phyloP scores from a whole-genome alignment of 1,140 invertebrate species.

The Pomacea maculata region DNA sequence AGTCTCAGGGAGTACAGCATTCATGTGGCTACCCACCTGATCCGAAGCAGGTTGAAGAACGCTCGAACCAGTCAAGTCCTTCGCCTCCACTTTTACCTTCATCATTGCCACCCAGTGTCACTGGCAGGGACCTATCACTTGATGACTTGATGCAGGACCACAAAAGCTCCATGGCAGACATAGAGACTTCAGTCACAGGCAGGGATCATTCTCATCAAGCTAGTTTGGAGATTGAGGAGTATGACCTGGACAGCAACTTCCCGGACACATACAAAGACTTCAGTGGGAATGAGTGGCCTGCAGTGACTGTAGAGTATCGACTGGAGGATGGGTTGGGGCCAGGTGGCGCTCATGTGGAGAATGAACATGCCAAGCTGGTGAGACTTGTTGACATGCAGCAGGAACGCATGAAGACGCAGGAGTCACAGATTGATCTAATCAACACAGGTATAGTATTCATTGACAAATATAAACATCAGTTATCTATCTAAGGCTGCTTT shows the following conservation, averaged over 20 bases:
- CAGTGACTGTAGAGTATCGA: conserved; percentile 30
- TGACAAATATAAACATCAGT: neutral
- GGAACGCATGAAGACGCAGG: conserved; percentile 86
- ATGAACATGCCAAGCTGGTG: conserved; percentile 77
- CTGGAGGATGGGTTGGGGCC: conserved; percentile 27
- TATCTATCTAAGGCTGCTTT: neutral
- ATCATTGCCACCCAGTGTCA: neutral
- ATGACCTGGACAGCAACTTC: conserved; percentile 55
- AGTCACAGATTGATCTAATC: conserved; percentile 85
- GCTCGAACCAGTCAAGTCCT: neutral
- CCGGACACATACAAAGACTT: conserved; percentile 44
- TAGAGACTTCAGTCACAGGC: conserved; percentile 5
- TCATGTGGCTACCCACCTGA: neutral
- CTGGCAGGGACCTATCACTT: neutral
- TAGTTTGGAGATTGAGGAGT: conserved; percentile 65
- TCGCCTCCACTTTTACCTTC: neutral
- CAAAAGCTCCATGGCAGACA: neutral
- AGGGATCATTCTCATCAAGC: conserved; percentile 15
- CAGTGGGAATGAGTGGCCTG: conserved; percentile 30
- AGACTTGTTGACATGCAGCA: conserved; percentile 88
- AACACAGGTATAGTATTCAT: conserved; percentile 51
- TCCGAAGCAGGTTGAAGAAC: neutral
- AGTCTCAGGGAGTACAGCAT: neutral
- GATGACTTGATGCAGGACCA: neutral
- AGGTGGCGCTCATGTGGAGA: conserved; percentile 33